Percentiles rank a stretch among this genome's conserved stretches.
Conservation (phyloP, 2,113 vertebrate genomes). For the Rhinolophus ferrumequinum region DNA sequence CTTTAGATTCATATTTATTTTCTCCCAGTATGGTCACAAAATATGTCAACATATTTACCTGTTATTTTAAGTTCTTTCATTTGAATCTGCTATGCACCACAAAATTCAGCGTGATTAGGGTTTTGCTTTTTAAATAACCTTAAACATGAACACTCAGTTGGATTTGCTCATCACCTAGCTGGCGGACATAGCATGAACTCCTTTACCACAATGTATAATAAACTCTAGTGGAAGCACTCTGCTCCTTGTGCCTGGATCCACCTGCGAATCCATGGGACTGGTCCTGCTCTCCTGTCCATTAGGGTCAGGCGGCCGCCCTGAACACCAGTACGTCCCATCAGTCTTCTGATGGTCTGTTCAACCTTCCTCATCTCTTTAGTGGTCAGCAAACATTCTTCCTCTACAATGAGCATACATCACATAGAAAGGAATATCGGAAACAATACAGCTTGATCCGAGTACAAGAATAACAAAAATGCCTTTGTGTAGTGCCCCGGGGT, state of each 20-base stretch:
- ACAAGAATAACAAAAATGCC: neutral
- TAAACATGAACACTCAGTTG: neutral
- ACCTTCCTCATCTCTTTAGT: neutral
- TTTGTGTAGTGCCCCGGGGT: neutral
- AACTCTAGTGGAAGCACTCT: rapidly evolving
- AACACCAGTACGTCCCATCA: neutral
- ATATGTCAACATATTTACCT: neutral
- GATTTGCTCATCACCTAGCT: neutral
- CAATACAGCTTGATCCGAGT: neutral
- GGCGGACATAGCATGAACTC: neutral
- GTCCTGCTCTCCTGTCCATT: neutral
- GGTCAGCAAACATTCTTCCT: neutral
- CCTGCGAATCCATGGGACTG: neutral
- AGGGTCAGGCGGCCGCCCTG: neutral
- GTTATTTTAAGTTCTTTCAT: neutral
- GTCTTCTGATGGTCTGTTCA: neutral
- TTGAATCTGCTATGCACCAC: neutral
- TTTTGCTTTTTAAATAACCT: constrained; percentile 34
- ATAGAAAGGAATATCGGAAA: neutral
- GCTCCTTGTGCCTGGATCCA: neutral
- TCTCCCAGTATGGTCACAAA: neutral
- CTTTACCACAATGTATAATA: neutral
- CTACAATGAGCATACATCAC: neutral
- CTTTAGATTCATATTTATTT: neutral
- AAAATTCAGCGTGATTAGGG: neutral